Evolutionary conservation across 1,140 invertebrate genomes (phyloP).

Genomic region (Pachyrhynchus sulphureomaculatus): DNA sequence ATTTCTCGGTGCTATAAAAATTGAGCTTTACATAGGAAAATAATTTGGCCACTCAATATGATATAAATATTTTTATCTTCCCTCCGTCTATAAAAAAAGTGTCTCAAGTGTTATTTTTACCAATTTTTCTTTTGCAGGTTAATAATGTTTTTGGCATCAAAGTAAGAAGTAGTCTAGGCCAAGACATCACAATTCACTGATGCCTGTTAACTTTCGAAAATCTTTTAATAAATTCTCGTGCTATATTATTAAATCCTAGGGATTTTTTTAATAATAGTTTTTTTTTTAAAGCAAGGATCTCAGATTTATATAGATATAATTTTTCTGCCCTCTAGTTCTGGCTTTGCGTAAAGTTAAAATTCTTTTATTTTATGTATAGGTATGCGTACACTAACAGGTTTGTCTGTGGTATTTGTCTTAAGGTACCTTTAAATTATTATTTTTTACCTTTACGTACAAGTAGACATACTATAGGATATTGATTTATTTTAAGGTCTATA

Average conservation of each 20-base stretch:
- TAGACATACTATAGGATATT: not conserved
- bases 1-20: no score
- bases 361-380: not conserved
- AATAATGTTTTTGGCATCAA: slow-evolving; percentile 9
- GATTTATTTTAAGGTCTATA: no score
- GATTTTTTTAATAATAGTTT: not conserved
- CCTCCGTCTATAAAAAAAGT: no score
- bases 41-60: no score
- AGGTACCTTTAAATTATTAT: not conserved
- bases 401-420: not conserved
- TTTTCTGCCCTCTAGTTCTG: not conserved
- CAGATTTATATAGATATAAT: not conserved
- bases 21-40: no score
- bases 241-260: slow-evolving; percentile 5
- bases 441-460: no score
- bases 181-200: not conserved
- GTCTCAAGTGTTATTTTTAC: no score
- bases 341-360: not conserved
- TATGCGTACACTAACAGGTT: no score
- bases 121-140: slow-evolving; percentile 44
- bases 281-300: slow-evolving; percentile 1
- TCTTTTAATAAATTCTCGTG: slow-evolving; percentile 4
- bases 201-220: slow-evolving; percentile 4
- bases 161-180: not conserved
- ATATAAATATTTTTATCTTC: no score